A percentile compares a stretch with the other conserved stretches of the same genome.
Conservation (phyloP, 2,113 vertebrate species). For the Quiscalus mexicanus region DNA sequence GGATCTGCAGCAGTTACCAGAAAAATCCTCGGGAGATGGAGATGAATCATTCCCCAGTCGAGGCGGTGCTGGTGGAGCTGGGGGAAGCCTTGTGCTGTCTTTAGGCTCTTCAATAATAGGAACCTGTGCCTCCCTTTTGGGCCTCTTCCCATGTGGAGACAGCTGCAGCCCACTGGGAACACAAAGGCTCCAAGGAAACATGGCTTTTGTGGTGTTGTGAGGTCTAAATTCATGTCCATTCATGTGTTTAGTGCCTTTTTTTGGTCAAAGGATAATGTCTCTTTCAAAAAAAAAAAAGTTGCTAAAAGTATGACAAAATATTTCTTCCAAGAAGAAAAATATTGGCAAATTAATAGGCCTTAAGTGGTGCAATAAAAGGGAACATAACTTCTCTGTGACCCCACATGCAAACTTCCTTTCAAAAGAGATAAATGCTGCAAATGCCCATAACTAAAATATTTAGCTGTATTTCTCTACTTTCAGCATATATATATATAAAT, state of each 20-base stretch:
- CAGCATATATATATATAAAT: background rate
- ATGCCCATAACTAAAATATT: background rate
- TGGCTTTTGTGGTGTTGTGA: too few species aligned
- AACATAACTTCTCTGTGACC: background rate
- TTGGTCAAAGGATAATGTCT: too few species aligned
- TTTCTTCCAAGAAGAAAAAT: too few species aligned
- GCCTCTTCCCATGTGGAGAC: accelerated
- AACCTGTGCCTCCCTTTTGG: background rate
- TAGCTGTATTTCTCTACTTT: background rate
- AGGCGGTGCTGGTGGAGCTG: background rate
- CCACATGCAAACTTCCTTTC: background rate
- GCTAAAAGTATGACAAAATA: too few species aligned
- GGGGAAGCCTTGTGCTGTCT: background rate
- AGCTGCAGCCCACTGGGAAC: background rate
- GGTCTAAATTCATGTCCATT: too few species aligned
- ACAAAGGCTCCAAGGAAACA: background rate
- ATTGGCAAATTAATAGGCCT: background rate
- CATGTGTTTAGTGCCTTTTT: too few species aligned
- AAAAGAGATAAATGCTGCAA: background rate
- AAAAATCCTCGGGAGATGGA: conserved; percentile 14
- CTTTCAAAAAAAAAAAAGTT: too few species aligned
- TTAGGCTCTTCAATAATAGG: background rate
- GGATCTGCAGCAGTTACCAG: conserved; percentile 42
- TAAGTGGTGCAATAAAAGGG: background rate
- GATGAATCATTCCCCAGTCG: conserved; percentile 29